Percentiles rank a stretch among this genome's conserved stretches.
These are phyloP conservation scores for Psettodes erumei DNA, from an alignment of 2,113 vertebrate species.

Conservation along the genomic window DNA sequence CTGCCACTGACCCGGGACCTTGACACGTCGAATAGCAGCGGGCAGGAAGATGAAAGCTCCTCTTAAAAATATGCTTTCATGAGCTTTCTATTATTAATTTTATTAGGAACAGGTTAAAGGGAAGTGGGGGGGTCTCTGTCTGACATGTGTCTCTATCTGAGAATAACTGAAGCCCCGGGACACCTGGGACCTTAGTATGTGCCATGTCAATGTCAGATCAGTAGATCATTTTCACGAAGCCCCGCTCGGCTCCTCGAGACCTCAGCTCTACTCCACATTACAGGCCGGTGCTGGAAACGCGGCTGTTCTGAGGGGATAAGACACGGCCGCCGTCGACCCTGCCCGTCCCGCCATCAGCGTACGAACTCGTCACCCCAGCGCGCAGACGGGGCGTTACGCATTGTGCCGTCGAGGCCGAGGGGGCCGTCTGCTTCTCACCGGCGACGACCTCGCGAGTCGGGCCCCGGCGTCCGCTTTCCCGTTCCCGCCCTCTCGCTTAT, in stretches of 20 bases:
- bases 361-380: conserved; percentile 30
- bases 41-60: background rate
- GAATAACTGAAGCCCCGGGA: conserved; percentile 56
- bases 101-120: conserved; percentile 34
- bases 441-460: no score
- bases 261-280: conserved; percentile 6
- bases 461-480: no score
- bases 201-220: conserved; percentile 60
- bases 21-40: conserved; percentile 24
- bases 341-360: conserved; percentile 62
- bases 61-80: conserved; percentile 38
- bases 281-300: conserved; percentile 33
- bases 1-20: conserved; percentile 18
- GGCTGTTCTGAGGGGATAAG: conserved; percentile 68
- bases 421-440: conserved; percentile 27
- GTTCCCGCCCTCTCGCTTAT: conserved; percentile 10
- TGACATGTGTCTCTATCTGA: conserved; percentile 49
- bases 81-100: conserved; percentile 58
- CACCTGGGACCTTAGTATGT: conserved; percentile 59
- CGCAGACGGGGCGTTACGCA: conserved; percentile 24
- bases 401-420: conserved; percentile 16
- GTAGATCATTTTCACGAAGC: conserved; percentile 58
- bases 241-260: conserved; percentile 21
- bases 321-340: conserved; percentile 72
- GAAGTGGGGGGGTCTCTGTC: conserved; percentile 7